These are phyloP conservation scores for Tiliqua scincoides DNA, from an alignment of 2,113 vertebrate species.

Conservation along the genomic window DNA sequence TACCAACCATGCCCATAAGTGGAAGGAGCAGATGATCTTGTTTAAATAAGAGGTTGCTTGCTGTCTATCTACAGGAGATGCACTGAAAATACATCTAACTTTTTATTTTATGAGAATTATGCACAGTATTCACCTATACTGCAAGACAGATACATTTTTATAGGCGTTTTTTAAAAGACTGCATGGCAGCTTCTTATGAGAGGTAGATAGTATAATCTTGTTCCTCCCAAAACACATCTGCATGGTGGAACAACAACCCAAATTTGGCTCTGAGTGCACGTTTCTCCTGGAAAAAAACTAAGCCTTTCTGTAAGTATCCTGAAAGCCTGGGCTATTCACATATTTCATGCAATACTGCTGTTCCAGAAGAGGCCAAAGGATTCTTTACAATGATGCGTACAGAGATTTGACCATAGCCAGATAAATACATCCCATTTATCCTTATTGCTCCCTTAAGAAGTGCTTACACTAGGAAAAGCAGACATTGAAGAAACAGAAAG, in stretches of 20 bases:
- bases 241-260: neutral
- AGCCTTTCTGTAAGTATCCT: neutral
- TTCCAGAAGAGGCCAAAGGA: neutral
- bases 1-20: neutral
- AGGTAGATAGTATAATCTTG: too few species aligned
- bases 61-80: slow-evolving; percentile 14
- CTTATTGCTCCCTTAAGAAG: neutral
- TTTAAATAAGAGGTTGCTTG: neutral
- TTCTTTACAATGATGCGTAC: neutral
- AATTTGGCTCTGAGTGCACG: neutral
- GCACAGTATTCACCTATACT: neutral
- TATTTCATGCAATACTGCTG: accelerated
- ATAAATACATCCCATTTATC: neutral
- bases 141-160: neutral
- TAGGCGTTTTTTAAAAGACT: too few species aligned
- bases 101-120: neutral
- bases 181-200: too few species aligned
- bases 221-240: too few species aligned
- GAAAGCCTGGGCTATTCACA: neutral
- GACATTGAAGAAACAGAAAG: slow-evolving; percentile 45
- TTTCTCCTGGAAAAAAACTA: slow-evolving; percentile 1
- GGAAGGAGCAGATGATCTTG: neutral
- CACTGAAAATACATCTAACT: neutral
- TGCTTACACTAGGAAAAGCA: slow-evolving; percentile 2
- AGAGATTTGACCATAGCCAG: accelerated